phyloP scores from a whole-genome alignment of 2,888 invertebrate species.

The Panzeria rudis region DNA sequence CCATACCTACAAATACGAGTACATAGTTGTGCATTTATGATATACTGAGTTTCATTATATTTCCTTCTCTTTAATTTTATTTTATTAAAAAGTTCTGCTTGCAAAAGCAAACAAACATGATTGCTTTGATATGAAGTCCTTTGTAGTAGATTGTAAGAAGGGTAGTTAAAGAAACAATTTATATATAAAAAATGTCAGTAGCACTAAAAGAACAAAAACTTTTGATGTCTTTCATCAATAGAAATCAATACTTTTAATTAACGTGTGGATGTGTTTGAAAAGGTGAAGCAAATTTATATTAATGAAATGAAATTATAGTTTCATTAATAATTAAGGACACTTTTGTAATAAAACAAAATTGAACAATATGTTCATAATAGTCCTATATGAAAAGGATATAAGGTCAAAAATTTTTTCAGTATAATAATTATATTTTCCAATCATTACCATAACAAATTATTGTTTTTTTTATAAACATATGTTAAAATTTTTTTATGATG shows the following conservation, averaged over 20 bases:
- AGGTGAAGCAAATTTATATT: constrained; percentile 20
- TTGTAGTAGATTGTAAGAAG: background rate
- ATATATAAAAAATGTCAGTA: background rate
- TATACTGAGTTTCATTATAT: background rate
- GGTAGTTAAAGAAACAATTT: background rate
- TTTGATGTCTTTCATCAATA: constrained; percentile 4
- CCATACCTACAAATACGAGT: background rate
- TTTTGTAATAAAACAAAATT: constrained; percentile 5
- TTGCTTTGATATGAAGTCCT: constrained; percentile 5
- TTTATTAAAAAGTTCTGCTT: constrained; percentile 2
- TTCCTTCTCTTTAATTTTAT: background rate
- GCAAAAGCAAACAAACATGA: background rate
- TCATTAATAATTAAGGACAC: constrained; percentile 17
- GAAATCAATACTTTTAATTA: constrained; percentile 35
- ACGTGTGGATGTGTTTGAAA: background rate
- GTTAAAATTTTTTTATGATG: background rate
- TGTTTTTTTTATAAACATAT: background rate
- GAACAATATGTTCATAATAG: background rate
- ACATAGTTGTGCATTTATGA: background rate
- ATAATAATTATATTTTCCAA: background rate
- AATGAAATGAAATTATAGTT: constrained; percentile 25
- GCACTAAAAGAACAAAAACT: background rate
- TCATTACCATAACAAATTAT: background rate
- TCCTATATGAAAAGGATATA: background rate
- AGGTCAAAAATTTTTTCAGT: background rate